These are phyloP conservation scores for Phoeniculus purpureus DNA, from an alignment of 2,797 vertebrate genomes.

Conservation along the genomic window DNA sequence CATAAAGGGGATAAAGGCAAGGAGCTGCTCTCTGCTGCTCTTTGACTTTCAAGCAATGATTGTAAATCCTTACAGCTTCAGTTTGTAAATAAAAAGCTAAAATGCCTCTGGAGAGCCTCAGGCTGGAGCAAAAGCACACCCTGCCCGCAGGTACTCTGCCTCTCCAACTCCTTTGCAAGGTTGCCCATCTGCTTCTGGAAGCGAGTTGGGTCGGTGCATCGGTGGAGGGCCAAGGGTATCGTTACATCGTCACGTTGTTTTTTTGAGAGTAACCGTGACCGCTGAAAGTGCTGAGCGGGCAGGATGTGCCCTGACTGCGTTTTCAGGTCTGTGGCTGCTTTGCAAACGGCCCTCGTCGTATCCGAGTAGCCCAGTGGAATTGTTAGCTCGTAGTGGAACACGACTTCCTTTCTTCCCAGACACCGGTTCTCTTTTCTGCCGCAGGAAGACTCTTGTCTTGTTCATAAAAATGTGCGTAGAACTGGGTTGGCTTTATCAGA, in stretches of 20 bases:
- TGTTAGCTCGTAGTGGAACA: background rate
- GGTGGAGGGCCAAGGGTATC: background rate
- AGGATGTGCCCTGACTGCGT: background rate
- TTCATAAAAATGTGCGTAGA: background rate
- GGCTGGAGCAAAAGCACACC: background rate
- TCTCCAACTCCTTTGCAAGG: background rate
- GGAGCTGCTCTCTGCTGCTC: background rate
- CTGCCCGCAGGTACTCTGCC: background rate
- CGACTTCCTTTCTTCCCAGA: background rate
- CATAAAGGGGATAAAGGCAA: background rate
- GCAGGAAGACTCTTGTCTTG: background rate
- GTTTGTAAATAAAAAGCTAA: conserved; percentile 6
- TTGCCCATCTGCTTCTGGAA: background rate
- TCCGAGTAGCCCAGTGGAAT: background rate
- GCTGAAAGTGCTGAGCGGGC: background rate
- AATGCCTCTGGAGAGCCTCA: background rate
- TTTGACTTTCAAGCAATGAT: background rate
- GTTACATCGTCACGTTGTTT: background rate
- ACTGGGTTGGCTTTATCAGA: background rate
- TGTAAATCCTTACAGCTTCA: background rate
- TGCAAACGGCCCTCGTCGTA: background rate
- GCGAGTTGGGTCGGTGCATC: background rate
- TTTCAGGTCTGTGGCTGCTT: background rate
- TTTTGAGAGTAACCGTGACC: background rate
- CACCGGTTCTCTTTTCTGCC: background rate